Conservation (phyloP, 2,113 vertebrate genomes). For the Romanogobio albipinnatus region DNA sequence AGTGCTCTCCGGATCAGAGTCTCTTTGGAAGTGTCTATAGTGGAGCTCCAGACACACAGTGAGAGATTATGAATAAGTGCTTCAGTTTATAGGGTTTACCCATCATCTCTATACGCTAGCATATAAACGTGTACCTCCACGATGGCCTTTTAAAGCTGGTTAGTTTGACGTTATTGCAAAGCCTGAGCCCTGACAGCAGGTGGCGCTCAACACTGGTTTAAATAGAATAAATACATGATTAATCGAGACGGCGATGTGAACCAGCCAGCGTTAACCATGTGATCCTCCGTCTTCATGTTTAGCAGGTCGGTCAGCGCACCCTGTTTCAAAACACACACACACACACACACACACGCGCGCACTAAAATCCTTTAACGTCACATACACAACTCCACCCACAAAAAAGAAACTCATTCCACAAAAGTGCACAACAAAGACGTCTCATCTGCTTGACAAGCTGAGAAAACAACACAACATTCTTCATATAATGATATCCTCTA, state of each 20-base stretch:
- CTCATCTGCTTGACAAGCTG: constrained; percentile 71
- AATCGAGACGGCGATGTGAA: constrained; percentile 21
- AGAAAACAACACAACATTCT: constrained; percentile 83
- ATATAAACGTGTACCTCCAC: constrained; percentile 8
- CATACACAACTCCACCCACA: constrained; percentile 76
- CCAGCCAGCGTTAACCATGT: not conserved
- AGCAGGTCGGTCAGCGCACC: constrained; percentile 11
- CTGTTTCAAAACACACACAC: constrained; percentile 71
- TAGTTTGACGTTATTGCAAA: constrained; percentile 42
- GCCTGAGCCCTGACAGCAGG: constrained; percentile 22
- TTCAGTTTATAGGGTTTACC: constrained; percentile 1
- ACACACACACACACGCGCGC: constrained; percentile 69
- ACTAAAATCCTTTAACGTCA: constrained; percentile 46
- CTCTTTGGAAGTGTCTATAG: constrained; percentile 34
- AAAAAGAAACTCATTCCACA: constrained; percentile 73
- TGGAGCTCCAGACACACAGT: constrained; percentile 33
- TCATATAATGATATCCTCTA: constrained; percentile 90
- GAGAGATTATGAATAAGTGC: constrained; percentile 43
- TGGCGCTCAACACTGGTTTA: constrained; percentile 34
- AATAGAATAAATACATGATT: constrained; percentile 58
- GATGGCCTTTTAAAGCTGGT: constrained; percentile 21
- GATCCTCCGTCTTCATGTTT: constrained; percentile 19
- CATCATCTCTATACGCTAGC: constrained; percentile 15
- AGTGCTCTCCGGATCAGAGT: constrained; percentile 52
- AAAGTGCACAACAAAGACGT: constrained; percentile 73